Evolutionary conservation across 2,888 invertebrate genomes (phyloP).

Genomic region (Bursaphelenchus okinawaensis): DNA sequence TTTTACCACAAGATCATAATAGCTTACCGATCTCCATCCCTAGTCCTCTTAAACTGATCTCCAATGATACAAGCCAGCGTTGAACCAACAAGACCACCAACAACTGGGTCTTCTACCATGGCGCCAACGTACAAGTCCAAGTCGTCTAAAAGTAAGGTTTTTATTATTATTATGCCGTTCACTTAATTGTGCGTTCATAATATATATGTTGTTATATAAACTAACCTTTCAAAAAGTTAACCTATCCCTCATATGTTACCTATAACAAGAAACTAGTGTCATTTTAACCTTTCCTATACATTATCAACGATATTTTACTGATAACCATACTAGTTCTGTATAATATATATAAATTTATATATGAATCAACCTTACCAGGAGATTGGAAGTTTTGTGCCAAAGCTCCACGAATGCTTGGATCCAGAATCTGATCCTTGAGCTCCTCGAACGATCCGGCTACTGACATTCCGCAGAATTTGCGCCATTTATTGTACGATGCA

Average conservation of each 20-base stretch:
- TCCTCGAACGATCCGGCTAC: constrained; percentile 69
- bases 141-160: no score
- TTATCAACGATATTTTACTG: not conserved
- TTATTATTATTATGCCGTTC: no score
- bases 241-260: not conserved
- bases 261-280: not conserved
- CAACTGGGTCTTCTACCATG: constrained; percentile 61
- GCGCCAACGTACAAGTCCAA: constrained; percentile 62
- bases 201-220: no score
- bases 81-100: constrained; percentile 62
- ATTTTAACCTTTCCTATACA: not conserved
- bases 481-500: constrained; percentile 60
- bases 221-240: not conserved
- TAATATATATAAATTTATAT: no score
- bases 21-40: constrained; percentile 61
- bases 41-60: constrained; percentile 61
- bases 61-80: constrained; percentile 61
- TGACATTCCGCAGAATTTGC: constrained; percentile 78
- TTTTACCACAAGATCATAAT: no score
- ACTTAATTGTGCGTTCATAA: no score
- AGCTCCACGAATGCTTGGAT: constrained; percentile 69
- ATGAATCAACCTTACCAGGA: constrained; percentile 32
- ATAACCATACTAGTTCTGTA: not conserved
- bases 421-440: constrained; percentile 73
- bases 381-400: constrained; percentile 61